Evolutionary conservation across 2,113 vertebrate genomes (phyloP).

Genomic region (Leptodactylus fuscus): DNA sequence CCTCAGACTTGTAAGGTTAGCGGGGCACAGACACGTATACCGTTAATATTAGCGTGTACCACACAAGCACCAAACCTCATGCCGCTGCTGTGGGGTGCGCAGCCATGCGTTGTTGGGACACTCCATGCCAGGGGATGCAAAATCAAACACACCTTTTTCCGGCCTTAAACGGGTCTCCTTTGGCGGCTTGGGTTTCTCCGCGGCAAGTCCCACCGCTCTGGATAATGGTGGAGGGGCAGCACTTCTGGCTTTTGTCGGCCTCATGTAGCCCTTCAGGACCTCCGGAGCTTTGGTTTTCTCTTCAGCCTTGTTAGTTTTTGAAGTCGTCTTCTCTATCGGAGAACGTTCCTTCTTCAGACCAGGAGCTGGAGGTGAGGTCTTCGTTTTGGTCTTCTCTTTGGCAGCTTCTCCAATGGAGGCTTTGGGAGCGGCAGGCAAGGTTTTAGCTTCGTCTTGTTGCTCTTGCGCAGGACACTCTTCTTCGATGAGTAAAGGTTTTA

Average conservation of each 20-base stretch:
- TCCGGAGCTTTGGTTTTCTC: constrained; percentile 62
- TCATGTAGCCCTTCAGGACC: constrained; percentile 78
- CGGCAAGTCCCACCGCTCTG: constrained; percentile 54
- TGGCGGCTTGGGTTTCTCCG: constrained; percentile 54
- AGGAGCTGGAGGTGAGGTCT: neutral
- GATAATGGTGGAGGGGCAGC: constrained; percentile 42
- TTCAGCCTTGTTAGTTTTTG: constrained; percentile 62
- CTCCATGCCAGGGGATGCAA: constrained; percentile 28
- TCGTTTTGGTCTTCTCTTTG: neutral
- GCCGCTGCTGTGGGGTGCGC: constrained; percentile 61
- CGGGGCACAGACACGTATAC: neutral
- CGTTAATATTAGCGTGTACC: constrained; percentile 54
- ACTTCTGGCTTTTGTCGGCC: constrained; percentile 75
- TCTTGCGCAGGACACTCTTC: too few species aligned
- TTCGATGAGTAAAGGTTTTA: neutral
- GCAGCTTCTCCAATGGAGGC: neutral
- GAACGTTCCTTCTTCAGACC: neutral
- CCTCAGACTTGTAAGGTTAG: neutral
- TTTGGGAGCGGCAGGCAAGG: neutral
- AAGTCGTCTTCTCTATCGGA: neutral
- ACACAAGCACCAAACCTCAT: constrained; percentile 71
- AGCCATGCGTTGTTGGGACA: neutral
- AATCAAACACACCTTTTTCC: constrained; percentile 68
- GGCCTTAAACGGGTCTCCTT: constrained; percentile 54
- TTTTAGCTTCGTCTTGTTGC: neutral